Conservation (phyloP, 2,888 invertebrate species). For the Trachelus iudaicus region DNA sequence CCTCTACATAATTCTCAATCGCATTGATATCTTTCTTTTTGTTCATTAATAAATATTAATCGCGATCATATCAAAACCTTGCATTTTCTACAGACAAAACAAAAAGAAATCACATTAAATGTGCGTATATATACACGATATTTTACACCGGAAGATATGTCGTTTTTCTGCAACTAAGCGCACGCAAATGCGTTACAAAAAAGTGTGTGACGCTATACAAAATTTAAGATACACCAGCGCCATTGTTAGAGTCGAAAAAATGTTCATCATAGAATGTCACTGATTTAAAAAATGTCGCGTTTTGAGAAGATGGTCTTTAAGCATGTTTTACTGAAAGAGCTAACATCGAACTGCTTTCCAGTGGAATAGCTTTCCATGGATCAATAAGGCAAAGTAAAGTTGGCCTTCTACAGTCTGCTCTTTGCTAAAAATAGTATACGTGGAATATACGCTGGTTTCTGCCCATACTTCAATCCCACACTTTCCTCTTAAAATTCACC, state of each 20-base stretch:
- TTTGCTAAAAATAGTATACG: slow-evolving; percentile 10
- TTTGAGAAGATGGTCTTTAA: not conserved
- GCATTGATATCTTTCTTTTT: too few species aligned
- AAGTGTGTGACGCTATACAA: not conserved
- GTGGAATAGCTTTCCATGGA: slow-evolving; percentile 1
- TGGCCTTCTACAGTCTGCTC: slow-evolving; percentile 8
- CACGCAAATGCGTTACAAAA: not conserved
- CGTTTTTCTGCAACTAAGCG: not conserved
- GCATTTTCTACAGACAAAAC: too few species aligned
- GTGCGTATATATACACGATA: not conserved
- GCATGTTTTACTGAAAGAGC: not conserved
- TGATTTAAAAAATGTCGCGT: not conserved
- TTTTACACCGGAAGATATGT: not conserved
- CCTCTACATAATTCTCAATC: too few species aligned
- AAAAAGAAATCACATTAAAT: too few species aligned
- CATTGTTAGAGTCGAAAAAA: not conserved
- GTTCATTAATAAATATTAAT: too few species aligned
- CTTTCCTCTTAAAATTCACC: not conserved
- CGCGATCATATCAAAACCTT: too few species aligned
- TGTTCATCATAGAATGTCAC: not conserved
- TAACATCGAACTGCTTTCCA: slow-evolving; percentile 1
- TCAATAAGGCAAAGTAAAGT: slow-evolving; percentile 20
- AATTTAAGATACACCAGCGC: not conserved
- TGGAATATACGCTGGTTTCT: not conserved
- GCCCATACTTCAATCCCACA: not conserved